Evolutionary conservation across 2,888 invertebrate genomes (phyloP), one percentile per base, ranked within the genome.

Genomic region (Cheilosia urbana): DNA sequence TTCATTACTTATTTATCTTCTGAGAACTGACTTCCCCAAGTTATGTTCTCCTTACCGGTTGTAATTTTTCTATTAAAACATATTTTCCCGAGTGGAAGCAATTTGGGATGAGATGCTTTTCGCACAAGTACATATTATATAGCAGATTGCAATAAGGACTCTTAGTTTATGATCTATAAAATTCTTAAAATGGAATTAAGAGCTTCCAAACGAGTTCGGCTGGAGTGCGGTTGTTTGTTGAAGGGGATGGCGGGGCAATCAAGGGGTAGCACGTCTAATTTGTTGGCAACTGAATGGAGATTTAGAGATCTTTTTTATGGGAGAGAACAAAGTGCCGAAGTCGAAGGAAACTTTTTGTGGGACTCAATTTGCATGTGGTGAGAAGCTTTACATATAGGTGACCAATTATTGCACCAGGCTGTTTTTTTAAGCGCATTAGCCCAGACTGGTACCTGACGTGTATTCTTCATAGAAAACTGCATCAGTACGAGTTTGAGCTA

Each of bases 131-230:
- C 47, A 57, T 6, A 27, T 27, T 27, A 27, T 57, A 58, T 57
- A 53, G 69, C 69, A 69, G 69, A 63, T 78, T 69, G 69, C 69
- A 69, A 73, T 78, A 73, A 65, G 34, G 60, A n/a, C 53, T 63
- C 51, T 62, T 42, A 40, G 58, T 75, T 79, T 79, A 84, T 21
- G 83, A 75, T 47, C 75, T 65, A 84, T 84, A 79, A 84, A 73
- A 57, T 69, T 69, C 57, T 79, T 77, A 73, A 65, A 30, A n/a
- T 57, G 53, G 47, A 62, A 51, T 68, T 73, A 68, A 72, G 45
- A 65, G 17, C 24, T 17, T 17, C 57, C 19, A 37, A 82, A 71
- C 71, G 51, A 71, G 45, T 49, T 55, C n/a, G 19, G n/a, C 37
- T 30, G 13, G 47, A 53, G 55, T 62, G 47, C 60, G 62, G 62